phyloP scores from a whole-genome alignment of 2,888 invertebrate species.

The Patella pellucida region DNA sequence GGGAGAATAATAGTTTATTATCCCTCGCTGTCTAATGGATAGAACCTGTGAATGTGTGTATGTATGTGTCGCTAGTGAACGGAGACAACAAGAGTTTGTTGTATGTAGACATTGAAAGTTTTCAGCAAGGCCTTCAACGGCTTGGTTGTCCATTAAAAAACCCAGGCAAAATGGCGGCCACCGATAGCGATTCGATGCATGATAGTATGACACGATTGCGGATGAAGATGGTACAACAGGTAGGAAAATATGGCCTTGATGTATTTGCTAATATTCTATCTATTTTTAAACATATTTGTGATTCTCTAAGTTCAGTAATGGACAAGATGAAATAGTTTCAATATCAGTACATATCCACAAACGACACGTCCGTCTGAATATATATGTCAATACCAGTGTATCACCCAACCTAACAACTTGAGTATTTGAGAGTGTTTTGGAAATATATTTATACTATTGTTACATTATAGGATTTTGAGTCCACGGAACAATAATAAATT shows the following conservation, averaged over 20 bases:
- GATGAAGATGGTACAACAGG: slow-evolving; percentile 57
- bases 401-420: too few species aligned
- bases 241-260: slow-evolving; percentile 24
- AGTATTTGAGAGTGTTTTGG: too few species aligned
- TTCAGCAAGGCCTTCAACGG: slow-evolving; percentile 10
- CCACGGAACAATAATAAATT: too few species aligned
- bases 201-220: slow-evolving; percentile 52
- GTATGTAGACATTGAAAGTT: neutral
- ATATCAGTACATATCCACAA: too few species aligned
- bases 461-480: too few species aligned
- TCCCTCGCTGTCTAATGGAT: neutral
- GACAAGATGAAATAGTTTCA: too few species aligned
- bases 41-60: slow-evolving; percentile 1
- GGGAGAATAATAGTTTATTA: too few species aligned
- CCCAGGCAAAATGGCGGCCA: slow-evolving; percentile 37
- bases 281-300: too few species aligned
- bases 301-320: neutral
- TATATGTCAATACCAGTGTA: too few species aligned
- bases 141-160: slow-evolving; percentile 21
- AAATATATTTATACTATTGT: too few species aligned
- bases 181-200: slow-evolving; percentile 53
- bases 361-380: too few species aligned
- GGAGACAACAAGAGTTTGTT: neutral
- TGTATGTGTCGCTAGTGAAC: slow-evolving; percentile 6
- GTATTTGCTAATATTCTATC: neutral